A percentile compares a stretch with the other conserved stretches of the same genome.
Evolutionary conservation across 2,797 vertebrate genomes (phyloP).

Genomic region (Somateria mollissima): DNA sequence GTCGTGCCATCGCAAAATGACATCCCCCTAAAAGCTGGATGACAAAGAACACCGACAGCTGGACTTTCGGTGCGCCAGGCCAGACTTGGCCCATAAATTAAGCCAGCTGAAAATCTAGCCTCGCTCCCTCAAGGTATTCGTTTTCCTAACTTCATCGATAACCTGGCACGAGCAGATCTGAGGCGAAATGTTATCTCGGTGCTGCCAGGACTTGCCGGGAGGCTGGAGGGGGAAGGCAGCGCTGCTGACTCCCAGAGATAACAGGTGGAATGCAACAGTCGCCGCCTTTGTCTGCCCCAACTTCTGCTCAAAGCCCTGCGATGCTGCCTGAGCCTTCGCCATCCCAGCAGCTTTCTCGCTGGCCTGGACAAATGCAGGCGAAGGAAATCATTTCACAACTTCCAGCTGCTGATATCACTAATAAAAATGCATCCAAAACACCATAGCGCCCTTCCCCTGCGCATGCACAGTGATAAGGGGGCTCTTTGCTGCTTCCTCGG

Average conservation of each 20-base stretch:
- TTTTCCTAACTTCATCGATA: not conserved
- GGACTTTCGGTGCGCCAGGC: not conserved
- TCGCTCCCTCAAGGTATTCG: not conserved
- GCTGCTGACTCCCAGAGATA: conserved; percentile 14
- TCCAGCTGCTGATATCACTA: not conserved
- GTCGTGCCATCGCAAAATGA: not conserved
- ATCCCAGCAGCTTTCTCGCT: not conserved
- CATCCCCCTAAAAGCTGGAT: not conserved
- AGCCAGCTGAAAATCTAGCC: not conserved
- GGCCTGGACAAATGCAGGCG: not conserved
- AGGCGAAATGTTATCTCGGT: not conserved
- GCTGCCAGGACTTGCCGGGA: conserved; percentile 27
- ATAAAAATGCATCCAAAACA: not conserved
- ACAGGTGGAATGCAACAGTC: conserved; percentile 50
- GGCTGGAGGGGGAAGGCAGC: conserved; percentile 18
- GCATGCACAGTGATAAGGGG: not conserved
- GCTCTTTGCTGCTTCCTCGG: not conserved
- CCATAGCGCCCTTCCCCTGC: not conserved
- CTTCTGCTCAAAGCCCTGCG: not conserved
- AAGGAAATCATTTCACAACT: conserved; percentile 22
- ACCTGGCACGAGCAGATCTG: not conserved
- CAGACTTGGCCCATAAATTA: not conserved
- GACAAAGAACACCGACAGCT: not conserved
- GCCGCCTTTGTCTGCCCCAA: not conserved
- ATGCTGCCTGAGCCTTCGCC: not conserved